Evolutionary conservation across 2,113 vertebrate species (phyloP).

Genomic region (Eidolon helvum): DNA sequence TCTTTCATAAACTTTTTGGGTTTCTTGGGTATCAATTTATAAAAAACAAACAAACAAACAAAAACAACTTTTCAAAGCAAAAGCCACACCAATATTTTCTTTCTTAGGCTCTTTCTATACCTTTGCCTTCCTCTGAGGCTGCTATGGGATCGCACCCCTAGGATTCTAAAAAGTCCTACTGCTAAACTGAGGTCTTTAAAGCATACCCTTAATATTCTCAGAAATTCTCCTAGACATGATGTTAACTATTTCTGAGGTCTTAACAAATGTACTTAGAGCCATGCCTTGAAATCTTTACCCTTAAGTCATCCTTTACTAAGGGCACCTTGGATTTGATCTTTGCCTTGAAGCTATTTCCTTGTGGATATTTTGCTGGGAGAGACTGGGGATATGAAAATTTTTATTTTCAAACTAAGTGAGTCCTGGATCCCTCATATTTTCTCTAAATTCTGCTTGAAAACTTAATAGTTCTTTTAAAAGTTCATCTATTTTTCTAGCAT

Average conservation of each 20-base stretch:
- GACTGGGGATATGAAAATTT: neutral
- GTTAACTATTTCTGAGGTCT: neutral
- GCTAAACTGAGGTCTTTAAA: neutral
- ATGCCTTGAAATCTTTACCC: neutral
- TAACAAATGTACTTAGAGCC: neutral
- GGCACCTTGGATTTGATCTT: neutral
- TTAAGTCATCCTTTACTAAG: neutral
- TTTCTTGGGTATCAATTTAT: neutral
- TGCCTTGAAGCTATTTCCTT: conserved; percentile 5
- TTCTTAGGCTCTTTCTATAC: neutral
- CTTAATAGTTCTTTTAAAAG: neutral
- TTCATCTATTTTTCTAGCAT: neutral
- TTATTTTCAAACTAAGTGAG: conserved; percentile 31
- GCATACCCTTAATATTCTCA: neutral
- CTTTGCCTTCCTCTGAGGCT: neutral
- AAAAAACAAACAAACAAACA: too few species aligned
- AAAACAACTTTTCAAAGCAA: neutral
- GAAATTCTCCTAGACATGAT: neutral
- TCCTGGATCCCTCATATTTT: neutral
- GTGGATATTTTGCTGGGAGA: neutral
- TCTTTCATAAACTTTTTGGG: neutral
- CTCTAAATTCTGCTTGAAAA: neutral
- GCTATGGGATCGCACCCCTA: neutral
- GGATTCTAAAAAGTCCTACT: neutral
- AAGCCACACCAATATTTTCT: neutral